phyloP scores from a whole-genome alignment of 2,888 invertebrate species.

The Neocrepidodera transversa region DNA sequence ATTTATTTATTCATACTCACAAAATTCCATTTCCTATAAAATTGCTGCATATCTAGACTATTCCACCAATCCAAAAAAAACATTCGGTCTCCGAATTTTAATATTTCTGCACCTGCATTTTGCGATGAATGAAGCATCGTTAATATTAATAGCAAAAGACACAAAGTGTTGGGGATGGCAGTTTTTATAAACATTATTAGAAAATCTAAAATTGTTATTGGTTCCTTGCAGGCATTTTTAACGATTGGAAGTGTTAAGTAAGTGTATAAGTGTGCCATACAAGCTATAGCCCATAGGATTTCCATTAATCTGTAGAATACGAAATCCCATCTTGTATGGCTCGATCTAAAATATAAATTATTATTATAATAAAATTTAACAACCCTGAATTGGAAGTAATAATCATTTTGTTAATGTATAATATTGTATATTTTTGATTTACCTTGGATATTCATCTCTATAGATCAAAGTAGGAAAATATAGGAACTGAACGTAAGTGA shows the following conservation, averaged over 20 bases:
- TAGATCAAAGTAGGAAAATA: constrained; percentile 89
- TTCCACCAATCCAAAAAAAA: constrained; percentile 96
- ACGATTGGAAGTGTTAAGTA: constrained; percentile 75
- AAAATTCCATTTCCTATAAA: constrained; percentile 95
- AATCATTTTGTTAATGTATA: no score
- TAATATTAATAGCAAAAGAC: not conserved
- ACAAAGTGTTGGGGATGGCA: not conserved
- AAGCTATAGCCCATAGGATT: constrained; percentile 78
- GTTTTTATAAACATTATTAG: not conserved
- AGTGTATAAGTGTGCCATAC: constrained; percentile 81
- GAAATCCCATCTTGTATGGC: constrained; percentile 75
- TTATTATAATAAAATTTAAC: not conserved
- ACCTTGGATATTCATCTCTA: constrained; percentile 85
- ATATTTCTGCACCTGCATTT: constrained; percentile 88
- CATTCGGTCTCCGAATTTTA: constrained; percentile 84
- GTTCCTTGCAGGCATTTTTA: constrained; percentile 65
- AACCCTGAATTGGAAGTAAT: not conserved
- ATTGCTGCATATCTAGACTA: constrained; percentile 77
- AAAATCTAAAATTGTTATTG: not conserved
- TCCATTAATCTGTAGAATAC: constrained; percentile 76
- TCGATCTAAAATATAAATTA: constrained; percentile 67
- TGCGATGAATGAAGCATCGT: constrained; percentile 82
- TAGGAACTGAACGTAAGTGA: constrained; percentile 81
- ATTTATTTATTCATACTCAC: no score
- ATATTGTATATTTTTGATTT: constrained; percentile 35